These are phyloP conservation scores for Argyresthia albistria DNA, from an alignment of 2,888 invertebrate species.

Conservation along the genomic window DNA sequence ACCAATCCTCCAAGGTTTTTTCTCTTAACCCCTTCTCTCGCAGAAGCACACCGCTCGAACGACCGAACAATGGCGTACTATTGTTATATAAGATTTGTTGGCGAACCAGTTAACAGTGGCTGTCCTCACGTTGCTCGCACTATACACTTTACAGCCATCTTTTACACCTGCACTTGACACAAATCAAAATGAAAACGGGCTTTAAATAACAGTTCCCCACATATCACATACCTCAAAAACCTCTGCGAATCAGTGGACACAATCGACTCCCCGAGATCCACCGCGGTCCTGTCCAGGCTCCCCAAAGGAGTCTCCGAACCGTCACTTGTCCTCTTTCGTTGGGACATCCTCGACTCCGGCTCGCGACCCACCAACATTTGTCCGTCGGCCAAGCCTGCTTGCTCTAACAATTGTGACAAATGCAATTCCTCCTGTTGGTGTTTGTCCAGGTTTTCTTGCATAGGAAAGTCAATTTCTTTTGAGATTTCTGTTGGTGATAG, in stretches of 20 bases:
- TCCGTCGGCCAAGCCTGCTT: conserved; percentile 4
- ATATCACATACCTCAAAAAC: conserved; percentile 41
- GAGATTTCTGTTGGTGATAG: not conserved
- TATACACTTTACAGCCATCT: no score
- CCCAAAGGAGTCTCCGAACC: conserved; percentile 45
- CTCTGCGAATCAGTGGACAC: conserved; percentile 40
- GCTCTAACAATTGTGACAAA: conserved; percentile 2
- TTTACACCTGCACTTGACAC: no score
- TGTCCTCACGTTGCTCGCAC: no score
- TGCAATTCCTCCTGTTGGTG: not conserved
- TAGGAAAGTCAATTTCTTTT: not conserved
- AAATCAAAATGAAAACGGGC: no score
- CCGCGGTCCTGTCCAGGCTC: conserved; percentile 53
- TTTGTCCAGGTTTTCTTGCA: not conserved
- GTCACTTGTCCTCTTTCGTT: conserved; percentile 20
- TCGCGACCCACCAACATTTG: not conserved
- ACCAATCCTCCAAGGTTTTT: no score
- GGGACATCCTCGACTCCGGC: not conserved
- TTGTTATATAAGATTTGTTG: no score
- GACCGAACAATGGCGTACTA: no score
- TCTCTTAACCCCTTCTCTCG: no score
- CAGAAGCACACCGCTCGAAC: no score
- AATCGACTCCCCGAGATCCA: conserved; percentile 52
- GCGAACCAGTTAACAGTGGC: no score
- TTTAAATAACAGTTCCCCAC: no score